Base-by-base conservation (phyloP, 2,113 vertebrate genomes). In the Potamarius usumacintae region DNA sequence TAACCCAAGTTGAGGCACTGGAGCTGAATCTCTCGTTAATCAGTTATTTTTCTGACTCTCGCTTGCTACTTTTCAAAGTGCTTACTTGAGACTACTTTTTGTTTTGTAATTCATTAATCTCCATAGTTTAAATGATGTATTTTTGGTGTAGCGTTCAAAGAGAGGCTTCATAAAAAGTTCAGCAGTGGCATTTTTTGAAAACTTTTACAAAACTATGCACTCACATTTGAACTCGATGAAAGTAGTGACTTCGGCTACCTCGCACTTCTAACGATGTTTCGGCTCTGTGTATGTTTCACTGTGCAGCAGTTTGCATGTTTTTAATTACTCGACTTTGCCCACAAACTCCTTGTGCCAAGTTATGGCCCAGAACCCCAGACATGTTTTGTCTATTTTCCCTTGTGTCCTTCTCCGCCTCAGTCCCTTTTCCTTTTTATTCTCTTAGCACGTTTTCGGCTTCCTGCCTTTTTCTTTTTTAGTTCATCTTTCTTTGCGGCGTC, bases 31-130 rank as follows among this genome's bases (percentile, higher is more conserved):
- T 92, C 94, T 92, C 92, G 90, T 91, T 92, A 93, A 93, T 92
- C 92, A 89, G 69, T 84, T 90, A 89, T 79, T 81, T 89, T 85
- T 87, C 89, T 86, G 82, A 90, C 93, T 93, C 89, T 92, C 91
- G 92, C 92, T 90, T 85, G 92, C 90, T 91, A 91, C 92, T 92
- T 94, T 94, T 94, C 92, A 95, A 93, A 95, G 92, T 92, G 87
- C 90, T 92, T 92, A 93, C 93, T 94, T 90, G 82, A 92, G 93
- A 93, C 93, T 91, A 90, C 90, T 48, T 92, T 22, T 60, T 42
- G 20, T 30, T 8, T 92, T 90, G 88, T 93, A 95, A 95, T 94
- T 95, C 94, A 93, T 94, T 94, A 93, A 94, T 92, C 90, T 89
- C 87, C 88, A 74, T 83, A 88, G 74, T 90, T 77, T 87, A 14